Evolutionary conservation across 2,797 vertebrate species (phyloP).

Genomic region (Labroides dimidiatus): DNA sequence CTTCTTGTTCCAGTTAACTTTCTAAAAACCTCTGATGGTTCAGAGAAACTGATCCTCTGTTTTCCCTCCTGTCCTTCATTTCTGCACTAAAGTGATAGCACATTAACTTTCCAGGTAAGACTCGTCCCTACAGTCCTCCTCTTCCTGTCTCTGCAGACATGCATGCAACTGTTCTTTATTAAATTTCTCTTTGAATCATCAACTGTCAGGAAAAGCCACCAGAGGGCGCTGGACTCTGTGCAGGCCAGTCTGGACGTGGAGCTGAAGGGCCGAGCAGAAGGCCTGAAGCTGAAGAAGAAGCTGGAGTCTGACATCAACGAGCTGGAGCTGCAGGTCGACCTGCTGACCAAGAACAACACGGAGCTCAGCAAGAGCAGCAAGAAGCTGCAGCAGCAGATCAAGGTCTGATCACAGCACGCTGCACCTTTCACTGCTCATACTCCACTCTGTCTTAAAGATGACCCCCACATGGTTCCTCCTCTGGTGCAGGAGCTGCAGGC

Average conservation of each 20-base stretch:
- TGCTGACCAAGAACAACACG: conserved; percentile 81
- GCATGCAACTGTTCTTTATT: background rate
- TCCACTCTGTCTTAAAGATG: background rate
- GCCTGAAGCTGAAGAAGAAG: conserved; percentile 85
- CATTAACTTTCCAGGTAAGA: conserved; percentile 46
- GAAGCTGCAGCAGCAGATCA: conserved; percentile 87
- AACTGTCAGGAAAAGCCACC: conserved; percentile 82
- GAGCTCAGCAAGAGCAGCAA: conserved; percentile 84
- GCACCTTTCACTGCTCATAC: background rate
- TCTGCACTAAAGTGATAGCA: conserved; percentile 23
- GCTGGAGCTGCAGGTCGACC: conserved; percentile 86
- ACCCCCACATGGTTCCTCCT: background rate
- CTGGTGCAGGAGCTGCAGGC: conserved; percentile 83
- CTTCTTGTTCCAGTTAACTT: background rate
- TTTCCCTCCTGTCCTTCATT: conserved; percentile 36
- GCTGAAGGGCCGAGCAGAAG: conserved; percentile 82
- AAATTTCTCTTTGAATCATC: background rate
- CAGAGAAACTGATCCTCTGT: background rate
- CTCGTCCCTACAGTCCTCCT: conserved; percentile 1
- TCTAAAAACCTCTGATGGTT: background rate
- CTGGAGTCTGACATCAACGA: conserved; percentile 84
- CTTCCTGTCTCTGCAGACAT: background rate
- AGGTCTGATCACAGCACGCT: conserved; percentile 66
- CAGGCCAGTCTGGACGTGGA: conserved; percentile 87
- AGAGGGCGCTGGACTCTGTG: conserved; percentile 84